Base-by-base conservation (phyloP, 2,888 invertebrate genomes). In the Drosophila peninsularis region DNA sequence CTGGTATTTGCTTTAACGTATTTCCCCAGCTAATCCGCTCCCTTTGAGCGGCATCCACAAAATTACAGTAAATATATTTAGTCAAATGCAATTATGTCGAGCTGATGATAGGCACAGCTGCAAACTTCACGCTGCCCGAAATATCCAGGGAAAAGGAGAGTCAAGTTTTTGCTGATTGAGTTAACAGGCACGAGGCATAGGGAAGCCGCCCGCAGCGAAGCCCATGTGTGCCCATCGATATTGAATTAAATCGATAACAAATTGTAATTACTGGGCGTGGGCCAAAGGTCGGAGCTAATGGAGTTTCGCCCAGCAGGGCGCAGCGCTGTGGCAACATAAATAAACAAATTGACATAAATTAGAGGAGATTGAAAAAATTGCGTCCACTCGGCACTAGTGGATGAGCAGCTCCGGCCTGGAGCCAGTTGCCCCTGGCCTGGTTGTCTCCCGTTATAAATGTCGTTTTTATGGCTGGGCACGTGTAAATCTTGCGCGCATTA, bases 311-410 rank as follows among this genome's bases (percentile, higher is more conserved):
- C 62, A 42, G 47, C 49, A 47, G 58, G 36, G 50, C 45, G 54
- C 54, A 37, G 64, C 68, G 66, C 32, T 65, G 62, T 42, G 68
- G 50, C 53, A 80, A 71, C 74, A 83, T 88, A 84, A 86, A 84
- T 85, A 86, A 71, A 73, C 78, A 76, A 87, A 88, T 88, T 88
- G 84, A 85, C 89, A 86, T 88, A 80, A 88, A 88, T 88, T 80
- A 86, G 87, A 64, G 62, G 65, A 80, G 84, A 86, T 86, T 86
- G 83, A 78, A 88, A 86, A 80, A 73, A 75, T 76, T 34, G 66
- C 67, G 30, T 42, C 19, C 41, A 56, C 60, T 45, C 58, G 54
- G 44, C 42, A 11, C 11, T 41, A 11, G 41, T 19, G 62, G 61
- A 41, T 44, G 34, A 30, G 9, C 65, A 52, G 30, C 36, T 10